Evolutionary conservation across 1,140 invertebrate genomes (phyloP).

Genomic region (Nasonia vitripennis): DNA sequence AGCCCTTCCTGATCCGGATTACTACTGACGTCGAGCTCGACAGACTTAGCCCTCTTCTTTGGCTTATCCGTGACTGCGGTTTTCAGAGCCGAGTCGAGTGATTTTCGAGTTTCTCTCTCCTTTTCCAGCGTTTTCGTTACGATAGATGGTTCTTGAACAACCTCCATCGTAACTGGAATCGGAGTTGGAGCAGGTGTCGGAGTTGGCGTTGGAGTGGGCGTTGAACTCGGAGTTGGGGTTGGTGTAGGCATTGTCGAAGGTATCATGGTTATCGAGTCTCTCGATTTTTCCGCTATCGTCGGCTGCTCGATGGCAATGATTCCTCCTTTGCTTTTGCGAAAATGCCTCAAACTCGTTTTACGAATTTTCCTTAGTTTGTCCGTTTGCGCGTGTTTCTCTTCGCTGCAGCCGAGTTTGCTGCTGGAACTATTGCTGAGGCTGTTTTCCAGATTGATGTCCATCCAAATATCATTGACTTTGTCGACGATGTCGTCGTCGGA

Average conservation of each 20-base stretch:
- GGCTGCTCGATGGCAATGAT: background rate
- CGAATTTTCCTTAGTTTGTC: slow-evolving; percentile 9
- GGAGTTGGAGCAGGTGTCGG: background rate
- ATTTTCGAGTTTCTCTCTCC: slow-evolving; percentile 30
- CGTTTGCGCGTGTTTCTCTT: slow-evolving; percentile 42
- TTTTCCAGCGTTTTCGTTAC: slow-evolving; percentile 17
- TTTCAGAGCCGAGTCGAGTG: slow-evolving; percentile 35
- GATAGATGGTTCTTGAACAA: background rate
- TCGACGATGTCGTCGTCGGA: slow-evolving; percentile 60
- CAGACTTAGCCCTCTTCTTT: slow-evolving; percentile 58
- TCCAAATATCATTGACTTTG: slow-evolving; percentile 63
- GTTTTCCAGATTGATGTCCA: slow-evolving; percentile 56
- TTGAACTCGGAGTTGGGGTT: background rate
- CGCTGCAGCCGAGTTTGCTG: background rate
- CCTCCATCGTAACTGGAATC: background rate
- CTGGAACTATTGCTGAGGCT: slow-evolving; percentile 34
- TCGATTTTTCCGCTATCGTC: background rate
- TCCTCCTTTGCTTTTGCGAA: slow-evolving; percentile 37
- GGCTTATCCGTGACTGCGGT: background rate
- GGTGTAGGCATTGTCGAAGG: background rate
- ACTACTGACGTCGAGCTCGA: slow-evolving; percentile 51
- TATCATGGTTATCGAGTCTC: background rate
- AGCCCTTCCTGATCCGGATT: slow-evolving; percentile 51
- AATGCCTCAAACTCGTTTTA: slow-evolving; percentile 42
- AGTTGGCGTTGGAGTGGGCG: background rate